Conservation (phyloP, 2,888 invertebrate genomes). For the Abrostola triplasia region DNA sequence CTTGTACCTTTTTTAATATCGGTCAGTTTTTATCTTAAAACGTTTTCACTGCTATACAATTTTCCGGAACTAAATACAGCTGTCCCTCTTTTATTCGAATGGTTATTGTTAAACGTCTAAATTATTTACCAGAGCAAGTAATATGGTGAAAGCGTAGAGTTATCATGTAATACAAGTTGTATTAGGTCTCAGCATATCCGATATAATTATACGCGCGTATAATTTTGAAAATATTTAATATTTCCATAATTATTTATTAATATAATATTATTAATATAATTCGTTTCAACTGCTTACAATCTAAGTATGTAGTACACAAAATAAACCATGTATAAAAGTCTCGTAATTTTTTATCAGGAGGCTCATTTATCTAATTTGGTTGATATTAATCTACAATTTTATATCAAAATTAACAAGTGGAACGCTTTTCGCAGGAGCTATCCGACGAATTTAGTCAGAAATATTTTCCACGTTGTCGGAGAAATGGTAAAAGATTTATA, state of each 20-base stretch:
- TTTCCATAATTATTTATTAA: no score
- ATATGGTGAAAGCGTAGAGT: slow-evolving; percentile 17
- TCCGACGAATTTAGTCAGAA: slow-evolving; percentile 59
- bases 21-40: no score
- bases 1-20: no score
- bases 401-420: slow-evolving; percentile 63
- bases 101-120: slow-evolving; percentile 4
- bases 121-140: slow-evolving; percentile 16
- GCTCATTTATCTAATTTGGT: slow-evolving; percentile 45
- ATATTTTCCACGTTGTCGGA: slow-evolving; percentile 64
- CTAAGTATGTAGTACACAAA: no score
- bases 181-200: background rate
- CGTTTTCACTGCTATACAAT: background rate
- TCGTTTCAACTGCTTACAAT: background rate
- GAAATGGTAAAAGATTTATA: slow-evolving; percentile 75
- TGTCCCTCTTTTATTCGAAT: background rate
- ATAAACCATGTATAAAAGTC: background rate
- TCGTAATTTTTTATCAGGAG: slow-evolving; percentile 26
- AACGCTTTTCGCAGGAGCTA: slow-evolving; percentile 60
- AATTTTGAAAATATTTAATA: background rate
- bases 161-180: slow-evolving; percentile 1
- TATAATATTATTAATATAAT: no score
- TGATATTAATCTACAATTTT: slow-evolving; percentile 57
- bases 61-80: slow-evolving; percentile 4
- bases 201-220: background rate